Conservation (phyloP, 30 jellyfish, hydroid and myxozoan species). For the Catostylus mosaicus region DNA sequence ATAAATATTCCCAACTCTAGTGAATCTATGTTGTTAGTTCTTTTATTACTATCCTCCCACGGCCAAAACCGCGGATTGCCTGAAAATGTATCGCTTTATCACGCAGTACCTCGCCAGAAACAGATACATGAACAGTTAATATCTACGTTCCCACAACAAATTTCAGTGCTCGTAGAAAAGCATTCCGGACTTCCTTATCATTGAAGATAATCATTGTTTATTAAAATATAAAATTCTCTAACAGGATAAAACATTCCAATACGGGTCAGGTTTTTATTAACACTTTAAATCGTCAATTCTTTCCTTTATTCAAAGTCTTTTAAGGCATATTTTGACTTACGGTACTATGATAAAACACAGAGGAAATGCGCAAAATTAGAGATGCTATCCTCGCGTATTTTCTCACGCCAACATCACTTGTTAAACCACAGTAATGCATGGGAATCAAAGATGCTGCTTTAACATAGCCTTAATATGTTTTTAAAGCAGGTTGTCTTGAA, state of each 20-base stretch:
- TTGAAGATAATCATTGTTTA: not conserved
- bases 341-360: conserved; percentile 15
- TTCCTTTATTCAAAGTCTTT: conserved; percentile 21
- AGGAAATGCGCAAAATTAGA: conserved; percentile 25
- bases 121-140: not conserved
- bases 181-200: not conserved
- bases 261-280: conserved; percentile 41
- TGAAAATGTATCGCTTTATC: not conserved
- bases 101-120: not conserved
- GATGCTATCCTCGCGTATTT: conserved; percentile 14
- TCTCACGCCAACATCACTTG: conserved; percentile 44
- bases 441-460: not conserved
- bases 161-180: not conserved
- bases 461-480: not conserved
- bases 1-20: not conserved
- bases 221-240: conserved; percentile 1
- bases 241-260: conserved; percentile 29
- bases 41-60: conserved; percentile 2
- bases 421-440: conserved; percentile 34
- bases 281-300: conserved; percentile 7
- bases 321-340: conserved; percentile 23
- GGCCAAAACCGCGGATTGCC: not conserved
- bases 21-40: not conserved
- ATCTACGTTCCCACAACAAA: not conserved
- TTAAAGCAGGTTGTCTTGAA: not conserved